Evolutionary conservation across 1,140 invertebrate genomes (phyloP).

Genomic region (Bradynema listronoti): DNA sequence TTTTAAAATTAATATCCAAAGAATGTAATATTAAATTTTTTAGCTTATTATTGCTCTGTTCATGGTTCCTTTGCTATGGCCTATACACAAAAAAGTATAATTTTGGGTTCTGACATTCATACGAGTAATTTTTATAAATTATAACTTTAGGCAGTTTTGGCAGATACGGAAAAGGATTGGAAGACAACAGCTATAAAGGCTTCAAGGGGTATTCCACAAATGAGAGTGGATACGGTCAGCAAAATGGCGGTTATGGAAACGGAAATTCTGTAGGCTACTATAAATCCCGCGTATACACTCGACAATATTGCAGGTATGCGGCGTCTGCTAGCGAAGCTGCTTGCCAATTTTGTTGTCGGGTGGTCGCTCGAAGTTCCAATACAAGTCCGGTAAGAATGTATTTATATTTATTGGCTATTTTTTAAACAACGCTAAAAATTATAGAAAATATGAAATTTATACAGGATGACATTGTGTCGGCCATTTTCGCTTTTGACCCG

Average conservation of each 20-base stretch:
- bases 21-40: background rate
- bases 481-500: conserved; percentile 20
- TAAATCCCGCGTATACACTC: conserved; percentile 17
- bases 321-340: conserved; percentile 11
- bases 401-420: background rate
- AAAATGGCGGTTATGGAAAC: conserved; percentile 5
- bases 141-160: background rate
- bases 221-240: background rate
- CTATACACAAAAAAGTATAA: too few relatives aligned
- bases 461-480: conserved; percentile 22
- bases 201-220: too few relatives aligned
- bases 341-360: conserved; percentile 17
- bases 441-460: background rate
- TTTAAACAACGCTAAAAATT: background rate
- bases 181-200: background rate
- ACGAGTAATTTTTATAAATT: too few relatives aligned
- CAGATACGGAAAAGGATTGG: background rate
- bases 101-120: too few relatives aligned
- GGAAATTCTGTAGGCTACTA: conserved; percentile 10
- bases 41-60: conserved; percentile 27
- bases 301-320: conserved; percentile 22
- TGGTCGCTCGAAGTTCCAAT: conserved; percentile 23
- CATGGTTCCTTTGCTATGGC: conserved; percentile 21
- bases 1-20: background rate
- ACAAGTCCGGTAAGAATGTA: conserved; percentile 18